Conservation (phyloP, 2,888 invertebrate species). For the Caenorhabditis sinica region DNA sequence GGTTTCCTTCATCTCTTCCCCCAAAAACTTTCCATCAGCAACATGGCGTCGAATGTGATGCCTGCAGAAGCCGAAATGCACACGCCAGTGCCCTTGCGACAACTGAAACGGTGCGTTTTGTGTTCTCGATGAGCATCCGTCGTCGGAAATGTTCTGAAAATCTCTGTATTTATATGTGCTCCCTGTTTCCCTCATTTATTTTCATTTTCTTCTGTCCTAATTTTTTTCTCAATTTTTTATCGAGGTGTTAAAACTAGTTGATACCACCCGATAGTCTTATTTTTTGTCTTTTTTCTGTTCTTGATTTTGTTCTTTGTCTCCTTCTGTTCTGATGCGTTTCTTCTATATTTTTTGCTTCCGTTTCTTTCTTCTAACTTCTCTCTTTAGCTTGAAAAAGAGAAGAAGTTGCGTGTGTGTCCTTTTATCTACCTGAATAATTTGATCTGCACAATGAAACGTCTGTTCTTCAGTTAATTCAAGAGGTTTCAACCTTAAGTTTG, state of each 20-base stretch:
- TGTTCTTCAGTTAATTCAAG: neutral
- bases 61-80: slow-evolving; percentile 12
- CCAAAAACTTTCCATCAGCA: neutral
- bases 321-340: slow-evolving; percentile 1
- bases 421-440: neutral
- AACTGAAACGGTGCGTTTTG: neutral
- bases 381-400: neutral
- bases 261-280: neutral
- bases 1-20: neutral
- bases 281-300: neutral
- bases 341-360: slow-evolving; percentile 1
- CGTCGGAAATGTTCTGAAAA: slow-evolving; percentile 11
- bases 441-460: neutral
- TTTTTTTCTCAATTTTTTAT: slow-evolving; percentile 14
- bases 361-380: neutral
- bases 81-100: neutral
- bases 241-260: slow-evolving; percentile 1
- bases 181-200: neutral
- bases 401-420: neutral
- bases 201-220: neutral
- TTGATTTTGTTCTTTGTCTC: slow-evolving; percentile 1
- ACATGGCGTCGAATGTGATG: slow-evolving; percentile 21
- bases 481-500: too few species aligned
- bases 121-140: slow-evolving; percentile 9
- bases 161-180: slow-evolving; percentile 33